Percentiles rank a stretch among this genome's conserved stretches.
Conservation (phyloP, 2,113 vertebrate species). For the Glaucomys volans region DNA sequence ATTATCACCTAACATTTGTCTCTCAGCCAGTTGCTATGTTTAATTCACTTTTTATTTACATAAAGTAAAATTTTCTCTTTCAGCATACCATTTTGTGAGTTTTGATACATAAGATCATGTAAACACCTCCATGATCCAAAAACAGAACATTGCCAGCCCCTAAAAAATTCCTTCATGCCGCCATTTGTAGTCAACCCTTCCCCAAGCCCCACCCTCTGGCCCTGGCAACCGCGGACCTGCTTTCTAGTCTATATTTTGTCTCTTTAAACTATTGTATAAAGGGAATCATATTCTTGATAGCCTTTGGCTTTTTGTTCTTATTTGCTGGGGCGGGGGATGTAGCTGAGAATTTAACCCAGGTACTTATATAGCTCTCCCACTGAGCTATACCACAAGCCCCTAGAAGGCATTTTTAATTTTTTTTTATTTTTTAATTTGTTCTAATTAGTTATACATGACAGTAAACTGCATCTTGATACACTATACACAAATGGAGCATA, state of each 20-base stretch:
- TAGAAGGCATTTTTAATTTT: no score
- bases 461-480: no score
- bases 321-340: background rate
- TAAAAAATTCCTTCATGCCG: background rate
- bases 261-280: background rate
- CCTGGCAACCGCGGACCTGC: background rate
- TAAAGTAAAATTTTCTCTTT: slow-evolving; percentile 44
- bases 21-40: background rate
- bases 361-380: background rate
- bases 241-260: background rate
- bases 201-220: background rate
- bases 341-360: background rate
- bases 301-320: background rate
- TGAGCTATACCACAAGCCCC: background rate
- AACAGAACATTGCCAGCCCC: background rate
- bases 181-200: background rate
- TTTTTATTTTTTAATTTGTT: no score
- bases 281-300: background rate
- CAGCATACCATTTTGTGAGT: background rate
- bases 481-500: no score
- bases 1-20: background rate
- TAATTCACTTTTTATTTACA: background rate
- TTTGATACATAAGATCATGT: background rate
- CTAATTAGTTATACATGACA: no score
- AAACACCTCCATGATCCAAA: background rate